Conservation (phyloP, 2,797 vertebrate species). For the Otolemur crassicaudatus region DNA sequence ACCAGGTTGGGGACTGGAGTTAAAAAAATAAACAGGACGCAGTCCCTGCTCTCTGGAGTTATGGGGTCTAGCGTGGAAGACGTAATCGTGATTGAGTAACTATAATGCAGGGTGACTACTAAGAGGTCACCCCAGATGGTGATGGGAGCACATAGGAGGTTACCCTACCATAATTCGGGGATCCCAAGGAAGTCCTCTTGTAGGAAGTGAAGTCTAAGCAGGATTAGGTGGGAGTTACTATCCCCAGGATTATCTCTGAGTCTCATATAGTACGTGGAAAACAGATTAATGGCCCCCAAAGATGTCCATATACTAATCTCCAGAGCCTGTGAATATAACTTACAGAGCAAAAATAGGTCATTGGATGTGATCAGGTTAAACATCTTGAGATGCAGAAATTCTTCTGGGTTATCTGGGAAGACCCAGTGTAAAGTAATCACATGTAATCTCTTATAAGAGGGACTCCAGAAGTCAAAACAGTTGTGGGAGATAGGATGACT, state of each 20-base stretch:
- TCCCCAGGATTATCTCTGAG: not conserved
- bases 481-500: not conserved
- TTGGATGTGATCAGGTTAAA: not conserved
- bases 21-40: not conserved
- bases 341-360: not conserved
- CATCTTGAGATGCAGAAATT: not conserved
- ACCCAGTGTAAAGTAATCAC: not conserved
- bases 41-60: not conserved
- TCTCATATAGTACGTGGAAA: not conserved
- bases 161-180: not conserved
- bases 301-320: not conserved
- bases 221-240: not conserved
- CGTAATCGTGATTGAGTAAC: not conserved
- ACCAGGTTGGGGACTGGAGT: not conserved
- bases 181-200: not conserved
- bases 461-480: not conserved
- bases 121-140: not conserved
- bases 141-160: not conserved
- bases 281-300: not conserved
- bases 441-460: not conserved
- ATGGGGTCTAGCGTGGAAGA: not conserved
- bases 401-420: not conserved
- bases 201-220: not conserved
- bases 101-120: not conserved
- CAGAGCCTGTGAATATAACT: not conserved